Base-by-base conservation (phyloP, 2,888 invertebrate genomes). In the Megastigmus dorsalis region DNA sequence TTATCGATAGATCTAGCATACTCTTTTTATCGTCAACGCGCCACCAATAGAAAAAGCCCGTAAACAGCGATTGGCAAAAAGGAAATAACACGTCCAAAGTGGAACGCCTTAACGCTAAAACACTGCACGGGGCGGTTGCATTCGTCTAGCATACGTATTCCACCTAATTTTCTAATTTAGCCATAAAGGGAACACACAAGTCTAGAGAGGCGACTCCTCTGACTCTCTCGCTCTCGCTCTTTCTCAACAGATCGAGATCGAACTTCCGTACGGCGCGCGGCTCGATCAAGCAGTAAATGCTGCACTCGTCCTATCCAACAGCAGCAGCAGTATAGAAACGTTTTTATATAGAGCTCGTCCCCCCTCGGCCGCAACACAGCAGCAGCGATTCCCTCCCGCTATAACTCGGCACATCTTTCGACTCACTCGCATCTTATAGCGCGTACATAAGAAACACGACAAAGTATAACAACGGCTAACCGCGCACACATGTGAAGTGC, bases 381-480 rank as follows among this genome's bases (percentile, higher is more conserved):
- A n/a, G n/a, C n/a, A n/a, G n/a, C n/a, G n/a, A n/a, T n/a, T n/a
- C 6, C 13, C 28, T 28, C n/a, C 23, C 26, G 60, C 38, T 50
- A n/a, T n/a, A 68, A 69, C 52, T 41, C 36, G 43, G 20, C 23
- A 52, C 33, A 69, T 69, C 20, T n/a, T n/a, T n/a, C n/a, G n/a
- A n/a, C n/a, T 26, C 28, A 28, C 13, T 23, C n/a, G 26, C 52
- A 23, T 23, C 36, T 15, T 4, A n/a, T n/a, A n/a, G 9, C 28
- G 23, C 45, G 10, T 20, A 18, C 50, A 5, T 26, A 59, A 69
- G 60, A 60, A 69, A 52, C 41, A 60, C 52, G 69, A 69, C 69
- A 69, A 60, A 69, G 41, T 60, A 41, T 52, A 60, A 52, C 60
- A 69, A 60, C 52, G 69, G 38, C 30, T 52, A 69, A 69, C 52